phyloP scores from a whole-genome alignment of 2,113 vertebrate genomes.

The Forbesichthys agassizii region DNA sequence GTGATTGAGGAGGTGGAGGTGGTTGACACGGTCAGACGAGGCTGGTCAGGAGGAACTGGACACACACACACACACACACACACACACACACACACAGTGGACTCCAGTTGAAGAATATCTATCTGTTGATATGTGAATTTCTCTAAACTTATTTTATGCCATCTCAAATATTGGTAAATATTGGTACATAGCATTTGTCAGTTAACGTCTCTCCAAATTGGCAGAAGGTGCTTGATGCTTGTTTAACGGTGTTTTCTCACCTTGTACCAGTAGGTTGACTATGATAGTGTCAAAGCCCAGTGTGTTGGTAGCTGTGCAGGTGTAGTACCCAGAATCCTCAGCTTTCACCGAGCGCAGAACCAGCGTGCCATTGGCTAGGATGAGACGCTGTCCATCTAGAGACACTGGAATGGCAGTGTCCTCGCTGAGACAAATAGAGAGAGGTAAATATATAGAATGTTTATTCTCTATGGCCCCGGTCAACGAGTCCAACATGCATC shows the following conservation, averaged over 20 bases:
- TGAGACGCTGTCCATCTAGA: slow-evolving; percentile 89
- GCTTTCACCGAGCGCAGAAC: slow-evolving; percentile 93
- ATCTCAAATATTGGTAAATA: too few species aligned
- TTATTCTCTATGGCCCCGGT: neutral
- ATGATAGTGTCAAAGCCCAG: slow-evolving; percentile 98
- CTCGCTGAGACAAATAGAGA: slow-evolving; percentile 77
- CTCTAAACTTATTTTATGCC: too few species aligned
- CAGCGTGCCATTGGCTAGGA: slow-evolving; percentile 90
- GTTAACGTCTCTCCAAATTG: neutral
- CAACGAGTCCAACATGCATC: too few species aligned
- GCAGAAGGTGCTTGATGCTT: neutral
- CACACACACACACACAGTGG: neutral
- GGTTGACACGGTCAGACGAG: slow-evolving; percentile 94
- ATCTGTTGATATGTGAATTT: too few species aligned
- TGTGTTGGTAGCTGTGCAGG: slow-evolving; percentile 96
- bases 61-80: neutral
- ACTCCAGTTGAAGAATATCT: too few species aligned
- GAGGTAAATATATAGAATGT: neutral
- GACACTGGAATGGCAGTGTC: slow-evolving; percentile 90
- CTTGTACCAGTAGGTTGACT: slow-evolving; percentile 96
- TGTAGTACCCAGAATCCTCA: slow-evolving; percentile 96
- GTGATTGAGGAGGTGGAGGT: slow-evolving; percentile 96
- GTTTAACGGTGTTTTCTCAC: slow-evolving; percentile 64
- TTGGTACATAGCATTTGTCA: too few species aligned
- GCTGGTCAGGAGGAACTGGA: slow-evolving; percentile 94